Percentiles rank a stretch among this genome's conserved stretches.
Conservation (phyloP, 2,888 invertebrate species). For the Catocala nupta region DNA sequence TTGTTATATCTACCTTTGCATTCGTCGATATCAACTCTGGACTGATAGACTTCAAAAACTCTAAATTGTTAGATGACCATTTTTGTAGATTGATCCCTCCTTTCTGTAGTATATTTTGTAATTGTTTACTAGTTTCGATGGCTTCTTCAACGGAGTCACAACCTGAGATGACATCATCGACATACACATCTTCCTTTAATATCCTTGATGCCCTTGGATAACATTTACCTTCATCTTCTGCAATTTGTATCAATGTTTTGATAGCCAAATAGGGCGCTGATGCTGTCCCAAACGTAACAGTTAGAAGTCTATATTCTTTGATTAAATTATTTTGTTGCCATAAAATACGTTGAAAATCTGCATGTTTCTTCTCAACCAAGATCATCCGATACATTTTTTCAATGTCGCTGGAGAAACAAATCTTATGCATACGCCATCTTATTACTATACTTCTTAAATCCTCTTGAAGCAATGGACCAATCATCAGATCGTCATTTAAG, state of each 20-base stretch:
- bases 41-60: conserved; percentile 11
- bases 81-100: conserved; percentile 16
- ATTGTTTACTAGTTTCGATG: not conserved
- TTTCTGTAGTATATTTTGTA: conserved; percentile 2
- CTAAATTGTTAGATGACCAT: conserved; percentile 15
- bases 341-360: conserved; percentile 2
- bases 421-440: conserved; percentile 5
- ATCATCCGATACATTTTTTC: conserved; percentile 14
- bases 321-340: not conserved
- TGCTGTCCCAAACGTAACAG: not conserved
- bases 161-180: conserved; percentile 4
- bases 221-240: conserved; percentile 1
- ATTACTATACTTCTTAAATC: not conserved
- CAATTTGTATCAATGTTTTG: not conserved
- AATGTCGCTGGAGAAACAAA: conserved; percentile 15
- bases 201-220: conserved; percentile 5
- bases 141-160: conserved; percentile 3
- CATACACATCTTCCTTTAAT: conserved; percentile 2
- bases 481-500: conserved; percentile 5
- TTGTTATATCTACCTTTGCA: conserved; percentile 4
- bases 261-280: conserved; percentile 5
- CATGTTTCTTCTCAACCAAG: conserved; percentile 13
- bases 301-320: conserved; percentile 1
- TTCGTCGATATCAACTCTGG: not conserved
- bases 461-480: not conserved